Evolutionary conservation across 2,797 vertebrate genomes (phyloP).

Genomic region (Bovichtus diacanthus): DNA sequence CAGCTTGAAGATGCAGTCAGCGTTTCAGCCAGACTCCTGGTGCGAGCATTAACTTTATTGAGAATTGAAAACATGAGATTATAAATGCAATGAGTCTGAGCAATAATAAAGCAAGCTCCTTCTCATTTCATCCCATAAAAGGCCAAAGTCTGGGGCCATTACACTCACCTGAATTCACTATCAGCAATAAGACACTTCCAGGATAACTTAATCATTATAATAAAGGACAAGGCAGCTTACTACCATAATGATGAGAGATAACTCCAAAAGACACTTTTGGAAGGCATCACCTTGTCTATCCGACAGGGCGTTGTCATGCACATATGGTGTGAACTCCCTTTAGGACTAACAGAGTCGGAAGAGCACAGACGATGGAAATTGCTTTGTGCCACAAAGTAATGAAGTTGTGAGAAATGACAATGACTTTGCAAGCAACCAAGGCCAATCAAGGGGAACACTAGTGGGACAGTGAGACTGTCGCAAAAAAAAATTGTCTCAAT

Average conservation of each 20-base stretch:
- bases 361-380: slow-evolving; percentile 72
- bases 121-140: slow-evolving; percentile 38
- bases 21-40: slow-evolving; percentile 31
- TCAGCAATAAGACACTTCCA: slow-evolving; percentile 16
- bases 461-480: slow-evolving; percentile 61
- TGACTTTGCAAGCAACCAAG: slow-evolving; percentile 79
- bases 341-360: slow-evolving; percentile 67
- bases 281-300: slow-evolving; percentile 62
- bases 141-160: slow-evolving; percentile 30
- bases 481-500: slow-evolving; percentile 71
- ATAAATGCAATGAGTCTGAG: slow-evolving; percentile 35
- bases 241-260: slow-evolving; percentile 40
- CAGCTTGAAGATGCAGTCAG: slow-evolving; percentile 30
- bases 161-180: slow-evolving; percentile 29
- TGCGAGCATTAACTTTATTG: slow-evolving; percentile 47
- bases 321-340: slow-evolving; percentile 78
- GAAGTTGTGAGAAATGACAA: slow-evolving; percentile 83
- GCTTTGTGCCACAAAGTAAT: slow-evolving; percentile 81
- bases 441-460: slow-evolving; percentile 78
- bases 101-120: slow-evolving; percentile 41
- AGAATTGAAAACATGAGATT: slow-evolving; percentile 50
- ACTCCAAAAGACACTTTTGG: slow-evolving; percentile 33
- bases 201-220: slow-evolving; percentile 22
- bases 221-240: slow-evolving; percentile 12
- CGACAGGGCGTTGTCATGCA: slow-evolving; percentile 76